Evolutionary conservation across 2,797 vertebrate genomes (phyloP).

Genomic region (Thamnophis elegans): DNA sequence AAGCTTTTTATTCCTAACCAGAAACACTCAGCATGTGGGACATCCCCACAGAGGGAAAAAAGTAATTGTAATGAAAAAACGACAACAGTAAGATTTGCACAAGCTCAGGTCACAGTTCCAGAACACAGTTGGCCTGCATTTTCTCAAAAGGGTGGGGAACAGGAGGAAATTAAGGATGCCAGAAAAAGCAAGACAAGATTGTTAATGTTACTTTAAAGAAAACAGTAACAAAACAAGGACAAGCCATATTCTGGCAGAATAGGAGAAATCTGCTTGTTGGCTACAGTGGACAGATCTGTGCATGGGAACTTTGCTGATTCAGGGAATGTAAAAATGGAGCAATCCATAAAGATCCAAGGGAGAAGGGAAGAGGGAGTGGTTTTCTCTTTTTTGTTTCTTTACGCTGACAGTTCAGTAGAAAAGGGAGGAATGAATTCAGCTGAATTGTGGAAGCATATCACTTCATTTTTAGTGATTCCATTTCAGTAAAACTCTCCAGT

Average conservation of each 20-base stretch:
- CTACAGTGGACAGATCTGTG: constrained; percentile 40
- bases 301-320: constrained; percentile 16
- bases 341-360: neutral
- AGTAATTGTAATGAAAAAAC: neutral
- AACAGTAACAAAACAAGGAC: constrained; percentile 57
- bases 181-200: constrained; percentile 11
- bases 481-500: neutral
- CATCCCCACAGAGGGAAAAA: no score
- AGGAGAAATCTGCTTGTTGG: constrained; percentile 24
- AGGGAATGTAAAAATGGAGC: constrained; percentile 10
- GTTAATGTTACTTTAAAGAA: constrained; percentile 54
- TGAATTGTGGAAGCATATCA: neutral
- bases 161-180: neutral
- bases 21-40: neutral
- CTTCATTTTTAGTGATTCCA: neutral
- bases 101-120: neutral
- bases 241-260: constrained; percentile 20
- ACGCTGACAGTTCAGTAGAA: neutral
- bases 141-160: neutral
- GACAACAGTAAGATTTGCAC: neutral
- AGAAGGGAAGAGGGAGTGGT: neutral
- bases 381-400: neutral
- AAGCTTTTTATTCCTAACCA: neutral
- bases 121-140: neutral
- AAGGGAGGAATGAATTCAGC: neutral